phyloP scores from a whole-genome alignment of 2,797 vertebrate species.

The Erpetoichthys calabaricus region DNA sequence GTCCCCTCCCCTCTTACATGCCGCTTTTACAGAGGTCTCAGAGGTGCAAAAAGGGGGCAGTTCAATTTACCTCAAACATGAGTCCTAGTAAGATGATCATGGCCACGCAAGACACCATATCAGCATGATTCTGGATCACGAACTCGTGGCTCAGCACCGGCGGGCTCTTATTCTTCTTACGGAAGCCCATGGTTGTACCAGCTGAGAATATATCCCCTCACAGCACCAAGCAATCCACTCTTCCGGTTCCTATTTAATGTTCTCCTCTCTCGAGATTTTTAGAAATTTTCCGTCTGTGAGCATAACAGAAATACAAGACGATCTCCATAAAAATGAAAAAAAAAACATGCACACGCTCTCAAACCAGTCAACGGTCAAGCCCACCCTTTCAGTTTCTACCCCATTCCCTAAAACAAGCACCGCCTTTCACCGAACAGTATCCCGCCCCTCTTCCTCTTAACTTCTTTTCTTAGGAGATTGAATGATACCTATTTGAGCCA shows the following conservation, averaged over 20 bases:
- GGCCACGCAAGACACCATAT: conserved; percentile 48
- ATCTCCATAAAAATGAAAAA: neutral
- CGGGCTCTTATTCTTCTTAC: conserved; percentile 58
- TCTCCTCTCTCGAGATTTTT: neutral
- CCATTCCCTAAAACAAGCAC: conserved; percentile 23
- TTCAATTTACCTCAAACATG: conserved; percentile 50
- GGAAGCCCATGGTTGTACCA: conserved; percentile 44
- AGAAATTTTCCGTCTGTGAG: too few relatives aligned
- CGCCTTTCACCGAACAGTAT: conserved; percentile 17
- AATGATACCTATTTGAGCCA: too few relatives aligned
- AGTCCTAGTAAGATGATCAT: conserved; percentile 50
- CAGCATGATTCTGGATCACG: conserved; percentile 59
- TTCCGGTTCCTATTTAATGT: neutral
- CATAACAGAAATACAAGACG: too few relatives aligned
- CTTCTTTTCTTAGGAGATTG: too few relatives aligned
- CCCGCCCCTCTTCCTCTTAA: conserved; percentile 19
- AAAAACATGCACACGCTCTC: conserved; percentile 2
- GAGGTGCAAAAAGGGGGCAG: conserved; percentile 25
- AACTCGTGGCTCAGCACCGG: conserved; percentile 62
- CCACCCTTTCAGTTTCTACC: conserved; percentile 9
- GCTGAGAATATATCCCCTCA: neutral
- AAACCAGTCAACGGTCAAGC: neutral
- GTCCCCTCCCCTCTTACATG: too few relatives aligned
- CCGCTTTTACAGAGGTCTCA: conserved; percentile 30
- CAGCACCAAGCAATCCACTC: rapidly evolving